Conservation (phyloP, 2,113 vertebrate species). For the Ciconia maguari region DNA sequence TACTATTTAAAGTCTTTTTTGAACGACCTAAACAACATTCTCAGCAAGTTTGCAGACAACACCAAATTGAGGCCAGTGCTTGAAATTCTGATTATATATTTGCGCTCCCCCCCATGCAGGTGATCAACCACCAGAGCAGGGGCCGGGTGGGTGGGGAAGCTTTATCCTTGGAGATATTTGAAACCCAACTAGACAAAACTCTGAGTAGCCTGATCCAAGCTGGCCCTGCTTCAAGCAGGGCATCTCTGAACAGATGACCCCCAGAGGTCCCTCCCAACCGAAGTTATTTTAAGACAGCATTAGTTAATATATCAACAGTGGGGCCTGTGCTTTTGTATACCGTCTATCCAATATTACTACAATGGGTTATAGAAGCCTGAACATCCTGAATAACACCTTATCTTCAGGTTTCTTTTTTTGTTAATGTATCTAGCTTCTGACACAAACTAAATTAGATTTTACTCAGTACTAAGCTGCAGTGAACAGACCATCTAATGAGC, state of each 20-base stretch:
- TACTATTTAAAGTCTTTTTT: not conserved
- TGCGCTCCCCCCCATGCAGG: not conserved
- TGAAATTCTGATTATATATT: not conserved
- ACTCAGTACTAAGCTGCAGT: not conserved
- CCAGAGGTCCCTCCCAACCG: not conserved
- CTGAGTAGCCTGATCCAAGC: not conserved
- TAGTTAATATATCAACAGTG: not conserved
- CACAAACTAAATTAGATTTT: constrained; percentile 11
- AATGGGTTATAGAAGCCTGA: not conserved
- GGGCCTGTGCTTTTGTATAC: not conserved
- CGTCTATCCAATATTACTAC: not conserved
- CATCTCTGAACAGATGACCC: not conserved
- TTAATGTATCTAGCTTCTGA: not conserved
- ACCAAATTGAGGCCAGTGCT: not conserved
- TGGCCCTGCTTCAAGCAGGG: not conserved
- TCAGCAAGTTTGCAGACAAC: not conserved
- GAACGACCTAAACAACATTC: not conserved
- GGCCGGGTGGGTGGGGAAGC: not conserved
- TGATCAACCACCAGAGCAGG: not conserved
- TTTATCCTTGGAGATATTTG: not conserved
- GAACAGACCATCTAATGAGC: not conserved
- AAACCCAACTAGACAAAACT: not conserved
- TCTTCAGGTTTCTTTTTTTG: not conserved
- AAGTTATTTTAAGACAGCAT: not conserved
- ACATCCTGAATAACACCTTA: not conserved